Conservation (phyloP, 2,113 vertebrate genomes). For the Etia nguti region DNA sequence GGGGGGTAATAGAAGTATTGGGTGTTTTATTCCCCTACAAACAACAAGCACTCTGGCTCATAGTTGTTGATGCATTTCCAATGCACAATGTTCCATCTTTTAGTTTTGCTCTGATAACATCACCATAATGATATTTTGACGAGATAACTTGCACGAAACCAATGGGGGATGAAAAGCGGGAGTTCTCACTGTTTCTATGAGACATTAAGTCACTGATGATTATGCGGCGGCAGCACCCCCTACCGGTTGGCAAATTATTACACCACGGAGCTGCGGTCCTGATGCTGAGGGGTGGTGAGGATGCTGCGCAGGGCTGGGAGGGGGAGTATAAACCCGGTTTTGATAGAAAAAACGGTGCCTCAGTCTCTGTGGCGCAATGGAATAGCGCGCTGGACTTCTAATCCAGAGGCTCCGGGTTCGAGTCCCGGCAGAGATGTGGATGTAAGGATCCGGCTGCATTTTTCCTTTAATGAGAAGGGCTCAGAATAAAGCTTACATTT, state of each 20-base stretch:
- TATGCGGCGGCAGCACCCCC: slow-evolving; percentile 47
- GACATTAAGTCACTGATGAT: neutral
- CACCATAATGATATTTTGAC: slow-evolving; percentile 6
- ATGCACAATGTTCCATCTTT: neutral
- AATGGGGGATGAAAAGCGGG: neutral
- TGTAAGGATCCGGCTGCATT: too few species aligned
- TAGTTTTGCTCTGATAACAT: neutral
- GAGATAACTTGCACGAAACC: slow-evolving; percentile 1
- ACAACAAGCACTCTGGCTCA: neutral
- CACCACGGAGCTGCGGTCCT: slow-evolving; percentile 62
- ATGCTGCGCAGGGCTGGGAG: slow-evolving; percentile 34
- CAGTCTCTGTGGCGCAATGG: slow-evolving; percentile 98
- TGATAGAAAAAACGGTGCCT: slow-evolving; percentile 17
- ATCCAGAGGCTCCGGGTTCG: slow-evolving; percentile 99
- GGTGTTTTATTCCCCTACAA: neutral
- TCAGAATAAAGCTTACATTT: neutral
- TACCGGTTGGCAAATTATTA: slow-evolving; percentile 17
- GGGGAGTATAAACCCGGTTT: slow-evolving; percentile 56
- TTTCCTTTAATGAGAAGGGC: neutral
- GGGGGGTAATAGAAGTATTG: neutral
- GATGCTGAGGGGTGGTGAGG: slow-evolving; percentile 69
- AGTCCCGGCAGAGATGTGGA: slow-evolving; percentile 99
- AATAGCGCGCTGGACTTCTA: slow-evolving; percentile 99
- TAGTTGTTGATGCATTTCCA: neutral
- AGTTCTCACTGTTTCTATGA: neutral